Base-by-base conservation (phyloP, 2,113 vertebrate genomes). In the Nettapus auritus region DNA sequence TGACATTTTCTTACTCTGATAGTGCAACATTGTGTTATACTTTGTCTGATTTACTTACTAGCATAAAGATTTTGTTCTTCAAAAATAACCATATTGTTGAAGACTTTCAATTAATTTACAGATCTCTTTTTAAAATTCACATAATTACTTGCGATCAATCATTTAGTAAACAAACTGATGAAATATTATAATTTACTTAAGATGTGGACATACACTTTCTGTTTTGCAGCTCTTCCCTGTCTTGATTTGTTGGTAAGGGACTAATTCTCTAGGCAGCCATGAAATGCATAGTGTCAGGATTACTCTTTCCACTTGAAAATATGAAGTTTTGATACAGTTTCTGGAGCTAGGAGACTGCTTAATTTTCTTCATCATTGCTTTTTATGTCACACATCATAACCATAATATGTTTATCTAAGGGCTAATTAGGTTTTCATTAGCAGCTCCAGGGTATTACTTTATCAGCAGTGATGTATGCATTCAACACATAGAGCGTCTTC, bases 301-400 rank as follows among this genome's bases (percentile, higher is more conserved):
- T 94, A 89, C 60, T 82, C 36, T 90, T 89, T 85, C 63, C 21
- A n/a, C 62, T 92, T 75, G 44, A 89, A 85, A 91, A 79, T 55
- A 69, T 26, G 29, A 89, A 89, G 31, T 75, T 94, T 79, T 76
- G 23, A 57, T 92, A 40, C 34, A 69, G 33, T 67, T 89, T 53
- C 34, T 88, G 52, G 67, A 95, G 63, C 44, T 83, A 59, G 28
- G 46, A 82, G 55, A 70, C 84, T 93, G 48, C 78, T 92, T 94
- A 93, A 94, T 96, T 97, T 95, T 97, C 90, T 82, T 93, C 91
- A 89, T 85, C 82, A 80, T 55, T 95, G 89, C 74, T 77, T 67
- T 91, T 96, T 78, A 82, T 88, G 78, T 91, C 71, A 66, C 70
- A 84, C 70, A 80, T 91, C 75, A 87, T 91, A 95, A 85, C 40